A percentile compares a stretch with the other conserved stretches of the same genome.
These are phyloP conservation scores for Eulemur rufifrons DNA, from an alignment of 2,113 vertebrate genomes.

Conservation along the genomic window DNA sequence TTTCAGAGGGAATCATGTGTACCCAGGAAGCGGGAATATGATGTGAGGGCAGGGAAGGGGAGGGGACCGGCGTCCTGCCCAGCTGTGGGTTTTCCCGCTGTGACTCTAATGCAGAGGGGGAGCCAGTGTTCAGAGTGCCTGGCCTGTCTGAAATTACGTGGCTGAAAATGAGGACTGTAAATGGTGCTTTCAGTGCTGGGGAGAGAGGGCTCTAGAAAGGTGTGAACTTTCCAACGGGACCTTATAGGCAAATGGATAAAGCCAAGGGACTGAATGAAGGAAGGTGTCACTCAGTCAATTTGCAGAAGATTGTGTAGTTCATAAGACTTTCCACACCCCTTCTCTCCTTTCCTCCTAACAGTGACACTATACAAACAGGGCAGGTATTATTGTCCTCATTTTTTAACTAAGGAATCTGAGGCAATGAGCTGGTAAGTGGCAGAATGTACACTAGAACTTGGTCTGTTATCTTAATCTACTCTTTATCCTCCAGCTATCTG, in stretches of 20 bases:
- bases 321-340: neutral
- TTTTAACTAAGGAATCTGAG: neutral
- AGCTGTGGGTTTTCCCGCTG: conserved; percentile 24
- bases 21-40: neutral
- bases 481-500: neutral
- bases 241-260: neutral
- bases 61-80: neutral
- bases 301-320: neutral
- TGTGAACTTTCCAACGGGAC: neutral
- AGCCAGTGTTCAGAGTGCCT: neutral
- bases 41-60: neutral
- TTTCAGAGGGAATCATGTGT: neutral
- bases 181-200: neutral
- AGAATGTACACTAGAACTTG: neutral
- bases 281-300: neutral
- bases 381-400: neutral
- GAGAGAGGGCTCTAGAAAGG: neutral
- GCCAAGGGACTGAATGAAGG: neutral
- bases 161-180: neutral
- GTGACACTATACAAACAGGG: neutral
- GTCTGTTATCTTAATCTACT: neutral
- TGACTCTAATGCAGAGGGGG: neutral
- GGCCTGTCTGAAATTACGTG: neutral
- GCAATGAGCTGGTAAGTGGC: neutral
- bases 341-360: neutral